These are phyloP conservation scores for Anhinga anhinga DNA, from an alignment of 2,113 vertebrate genomes.

Conservation along the genomic window DNA sequence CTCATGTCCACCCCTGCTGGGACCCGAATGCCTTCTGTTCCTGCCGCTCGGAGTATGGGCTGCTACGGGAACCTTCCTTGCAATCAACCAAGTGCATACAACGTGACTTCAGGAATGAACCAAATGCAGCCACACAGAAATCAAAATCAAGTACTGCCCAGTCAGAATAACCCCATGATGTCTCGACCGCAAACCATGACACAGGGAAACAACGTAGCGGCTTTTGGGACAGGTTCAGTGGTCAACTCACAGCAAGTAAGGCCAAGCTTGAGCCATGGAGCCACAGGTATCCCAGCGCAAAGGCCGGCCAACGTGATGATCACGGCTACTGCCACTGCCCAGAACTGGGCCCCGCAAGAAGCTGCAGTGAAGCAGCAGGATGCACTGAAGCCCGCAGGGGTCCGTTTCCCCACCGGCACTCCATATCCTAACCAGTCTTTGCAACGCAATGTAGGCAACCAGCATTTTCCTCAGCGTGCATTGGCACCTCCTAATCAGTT, in stretches of 20 bases:
- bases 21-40: constrained; percentile 78
- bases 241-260: constrained; percentile 77
- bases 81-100: constrained; percentile 72
- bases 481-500: constrained; percentile 83
- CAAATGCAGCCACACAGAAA: constrained; percentile 83
- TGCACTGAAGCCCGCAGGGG: constrained; percentile 69
- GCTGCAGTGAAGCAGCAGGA: constrained; percentile 80
- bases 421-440: constrained; percentile 74
- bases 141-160: constrained; percentile 76
- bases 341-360: constrained; percentile 81
- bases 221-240: constrained; percentile 78
- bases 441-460: constrained; percentile 75
- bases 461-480: constrained; percentile 81
- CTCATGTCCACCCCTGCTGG: constrained; percentile 78
- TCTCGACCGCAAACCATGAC: constrained; percentile 72
- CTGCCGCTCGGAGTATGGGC: constrained; percentile 72
- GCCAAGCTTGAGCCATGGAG: constrained; percentile 65
- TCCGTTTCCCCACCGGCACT: constrained; percentile 68
- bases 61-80: constrained; percentile 80
- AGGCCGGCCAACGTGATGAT: constrained; percentile 78
- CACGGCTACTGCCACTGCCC: constrained; percentile 59
- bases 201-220: constrained; percentile 35
- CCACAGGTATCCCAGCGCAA: constrained; percentile 64
- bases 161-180: constrained; percentile 79
- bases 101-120: constrained; percentile 64